These are phyloP conservation scores for Eupeodes luniger DNA, from an alignment of 2,888 invertebrate genomes.

Conservation along the genomic window DNA sequence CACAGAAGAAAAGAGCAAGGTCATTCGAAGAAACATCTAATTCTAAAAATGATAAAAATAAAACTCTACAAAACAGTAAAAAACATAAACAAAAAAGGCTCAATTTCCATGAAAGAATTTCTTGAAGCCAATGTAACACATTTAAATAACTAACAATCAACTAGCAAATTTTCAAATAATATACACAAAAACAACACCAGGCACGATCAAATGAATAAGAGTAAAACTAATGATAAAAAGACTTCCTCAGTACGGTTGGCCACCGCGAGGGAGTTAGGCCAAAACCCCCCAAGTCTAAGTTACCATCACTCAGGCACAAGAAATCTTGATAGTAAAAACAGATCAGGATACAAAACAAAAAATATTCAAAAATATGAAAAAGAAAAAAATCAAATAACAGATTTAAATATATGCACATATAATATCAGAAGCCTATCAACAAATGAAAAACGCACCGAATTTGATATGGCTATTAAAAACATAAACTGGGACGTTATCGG, in stretches of 20 bases:
- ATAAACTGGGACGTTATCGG: slow-evolving; percentile 33
- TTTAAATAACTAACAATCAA: slow-evolving; percentile 7
- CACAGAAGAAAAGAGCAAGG: not conserved
- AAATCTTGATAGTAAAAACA: no score
- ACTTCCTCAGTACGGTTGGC: slow-evolving; percentile 41
- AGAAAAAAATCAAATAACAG: no score
- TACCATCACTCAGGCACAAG: no score
- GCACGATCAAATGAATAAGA: not conserved
- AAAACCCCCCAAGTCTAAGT: no score
- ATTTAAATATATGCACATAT: slow-evolving; percentile 5
- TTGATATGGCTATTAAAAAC: slow-evolving; percentile 26
- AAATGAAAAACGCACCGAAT: slow-evolving; percentile 7
- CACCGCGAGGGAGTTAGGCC: no score
- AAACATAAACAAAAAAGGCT: not conserved
- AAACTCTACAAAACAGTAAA: no score
- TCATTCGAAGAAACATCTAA: no score
- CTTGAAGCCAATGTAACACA: no score
- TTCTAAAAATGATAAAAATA: no score
- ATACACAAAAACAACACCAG: slow-evolving; percentile 14
- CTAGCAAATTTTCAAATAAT: slow-evolving; percentile 16
- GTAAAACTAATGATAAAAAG: not conserved
- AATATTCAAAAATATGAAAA: no score
- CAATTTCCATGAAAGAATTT: not conserved
- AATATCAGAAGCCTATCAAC: slow-evolving; percentile 17
- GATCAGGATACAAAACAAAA: no score